Conservation (phyloP, 2,888 invertebrate genomes). For the Pinctada fucata region DNA sequence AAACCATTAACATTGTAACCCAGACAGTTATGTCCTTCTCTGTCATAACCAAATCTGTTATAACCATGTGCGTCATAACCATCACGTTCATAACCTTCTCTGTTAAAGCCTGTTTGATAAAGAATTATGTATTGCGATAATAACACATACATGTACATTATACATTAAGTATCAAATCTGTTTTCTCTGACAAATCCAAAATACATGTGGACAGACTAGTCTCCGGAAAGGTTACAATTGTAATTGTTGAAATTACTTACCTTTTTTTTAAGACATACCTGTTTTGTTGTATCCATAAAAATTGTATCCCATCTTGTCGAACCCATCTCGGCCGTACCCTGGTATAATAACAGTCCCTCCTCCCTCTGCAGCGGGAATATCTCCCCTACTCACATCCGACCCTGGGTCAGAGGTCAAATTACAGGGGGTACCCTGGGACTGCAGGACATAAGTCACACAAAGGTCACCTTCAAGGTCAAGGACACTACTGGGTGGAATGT, state of each 20-base stretch:
- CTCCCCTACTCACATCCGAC: constrained; percentile 30
- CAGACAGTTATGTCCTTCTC: constrained; percentile 68
- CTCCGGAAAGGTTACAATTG: too few species aligned
- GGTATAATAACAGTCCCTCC: constrained; percentile 57
- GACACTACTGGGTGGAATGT: constrained; percentile 63
- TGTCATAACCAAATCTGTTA: constrained; percentile 68
- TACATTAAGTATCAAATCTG: too few species aligned
- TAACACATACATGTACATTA: neutral
- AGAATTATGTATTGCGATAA: neutral
- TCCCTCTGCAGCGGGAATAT: constrained; percentile 22
- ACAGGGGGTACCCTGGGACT: constrained; percentile 64
- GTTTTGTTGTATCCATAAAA: constrained; percentile 61
- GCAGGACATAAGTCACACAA: constrained; percentile 65
- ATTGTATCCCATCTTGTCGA: constrained; percentile 66
- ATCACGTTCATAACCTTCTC: constrained; percentile 62
- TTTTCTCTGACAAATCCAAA: too few species aligned
- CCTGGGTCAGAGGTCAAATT: constrained; percentile 46
- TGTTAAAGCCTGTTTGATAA: constrained; percentile 63
- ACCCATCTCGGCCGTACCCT: constrained; percentile 66
- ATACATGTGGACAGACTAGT: too few species aligned
- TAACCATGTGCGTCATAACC: constrained; percentile 70
- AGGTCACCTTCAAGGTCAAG: constrained; percentile 64
- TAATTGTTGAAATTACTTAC: too few species aligned
- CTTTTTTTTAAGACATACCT: constrained; percentile 44
- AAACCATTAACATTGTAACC: too few species aligned